Conservation (phyloP, 35 echinoderm and acorn worm genomes). For the Chiridota heheva region DNA sequence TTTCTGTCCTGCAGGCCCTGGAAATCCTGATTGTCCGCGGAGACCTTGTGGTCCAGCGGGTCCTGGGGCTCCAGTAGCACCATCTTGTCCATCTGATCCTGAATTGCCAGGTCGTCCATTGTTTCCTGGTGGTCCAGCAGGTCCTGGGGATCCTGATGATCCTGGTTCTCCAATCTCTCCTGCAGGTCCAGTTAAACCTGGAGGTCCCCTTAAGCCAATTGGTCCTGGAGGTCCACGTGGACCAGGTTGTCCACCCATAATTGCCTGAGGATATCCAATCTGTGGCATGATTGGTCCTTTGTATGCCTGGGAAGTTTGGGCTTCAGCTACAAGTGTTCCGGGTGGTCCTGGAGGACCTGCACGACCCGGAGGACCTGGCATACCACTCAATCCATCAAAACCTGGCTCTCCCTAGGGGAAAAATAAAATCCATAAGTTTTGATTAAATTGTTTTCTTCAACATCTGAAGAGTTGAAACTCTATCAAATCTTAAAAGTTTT, state of each 20-base stretch:
- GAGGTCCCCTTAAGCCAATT: slow-evolving; percentile 59
- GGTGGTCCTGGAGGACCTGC: slow-evolving; percentile 72
- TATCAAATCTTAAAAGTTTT: too few relatives aligned
- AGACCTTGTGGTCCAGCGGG: slow-evolving; percentile 47
- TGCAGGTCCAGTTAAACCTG: slow-evolving; percentile 50
- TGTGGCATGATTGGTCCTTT: slow-evolving; percentile 59
- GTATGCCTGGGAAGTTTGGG: slow-evolving; percentile 46
- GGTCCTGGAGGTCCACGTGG: slow-evolving; percentile 67
- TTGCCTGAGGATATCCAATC: slow-evolving; percentile 53
- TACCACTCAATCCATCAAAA: slow-evolving; percentile 62
- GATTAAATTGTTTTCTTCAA: neutral
- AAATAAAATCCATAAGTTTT: neutral
- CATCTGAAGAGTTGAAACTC: too few relatives aligned
- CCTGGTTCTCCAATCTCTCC: slow-evolving; percentile 54
- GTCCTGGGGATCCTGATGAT: slow-evolving; percentile 60
- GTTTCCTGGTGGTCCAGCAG: slow-evolving; percentile 66
- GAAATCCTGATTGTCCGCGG: slow-evolving; percentile 53
- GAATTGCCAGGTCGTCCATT: slow-evolving; percentile 41
- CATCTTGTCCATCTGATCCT: slow-evolving; percentile 56
- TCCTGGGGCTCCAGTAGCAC: slow-evolving; percentile 58
- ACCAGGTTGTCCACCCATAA: slow-evolving; percentile 52
- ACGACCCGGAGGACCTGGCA: slow-evolving; percentile 68
- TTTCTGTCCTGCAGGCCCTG: slow-evolving; percentile 68
- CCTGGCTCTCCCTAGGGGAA: slow-evolving; percentile 62
- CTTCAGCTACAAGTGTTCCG: slow-evolving; percentile 58